A percentile compares a stretch with the other conserved stretches of the same genome.
phyloP scores from a whole-genome alignment of 2,888 invertebrate genomes.

The Chouioia cunea region DNA sequence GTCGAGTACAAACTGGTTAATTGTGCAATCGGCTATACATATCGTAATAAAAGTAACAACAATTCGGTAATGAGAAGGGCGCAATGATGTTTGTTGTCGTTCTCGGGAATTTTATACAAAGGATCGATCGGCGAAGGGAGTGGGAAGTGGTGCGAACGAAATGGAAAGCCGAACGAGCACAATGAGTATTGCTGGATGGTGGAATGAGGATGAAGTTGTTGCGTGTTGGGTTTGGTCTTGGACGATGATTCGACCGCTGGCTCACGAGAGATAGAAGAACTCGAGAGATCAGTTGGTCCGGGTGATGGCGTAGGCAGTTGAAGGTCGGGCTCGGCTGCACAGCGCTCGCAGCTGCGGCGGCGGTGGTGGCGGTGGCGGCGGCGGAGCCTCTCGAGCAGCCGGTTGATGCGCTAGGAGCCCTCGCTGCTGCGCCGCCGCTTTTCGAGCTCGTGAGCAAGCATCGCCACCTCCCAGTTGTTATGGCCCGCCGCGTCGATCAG shows the following conservation, averaged over 20 bases:
- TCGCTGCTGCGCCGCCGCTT: slow-evolving; percentile 64
- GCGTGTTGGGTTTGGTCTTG: not conserved
- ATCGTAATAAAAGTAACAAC: slow-evolving; percentile 7
- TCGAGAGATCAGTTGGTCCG: not conserved
- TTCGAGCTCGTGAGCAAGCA: slow-evolving; percentile 80
- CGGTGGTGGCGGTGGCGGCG: not conserved
- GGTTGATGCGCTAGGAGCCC: slow-evolving; percentile 67
- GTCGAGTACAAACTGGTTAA: slow-evolving; percentile 21
- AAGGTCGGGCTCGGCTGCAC: not conserved
- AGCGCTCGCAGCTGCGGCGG: not conserved
- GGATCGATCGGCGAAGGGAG: no score
- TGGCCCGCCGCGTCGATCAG: slow-evolving; percentile 62
- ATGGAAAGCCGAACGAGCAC: no score
- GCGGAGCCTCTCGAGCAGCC: slow-evolving; percentile 37
- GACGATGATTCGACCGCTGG: no score
- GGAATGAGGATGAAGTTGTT: not conserved
- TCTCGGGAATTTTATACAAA: no score
- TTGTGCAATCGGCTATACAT: slow-evolving; percentile 25
- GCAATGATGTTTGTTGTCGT: no score
- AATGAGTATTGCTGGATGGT: no score
- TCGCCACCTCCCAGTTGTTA: slow-evolving; percentile 83
- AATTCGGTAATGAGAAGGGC: no score
- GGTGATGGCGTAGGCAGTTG: slow-evolving; percentile 10
- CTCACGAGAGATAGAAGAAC: no score
- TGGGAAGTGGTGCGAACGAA: no score